Evolutionary conservation across 2,113 vertebrate species (phyloP), one percentile per base, ranked within the genome.

Genomic region (Sialia sialis): DNA sequence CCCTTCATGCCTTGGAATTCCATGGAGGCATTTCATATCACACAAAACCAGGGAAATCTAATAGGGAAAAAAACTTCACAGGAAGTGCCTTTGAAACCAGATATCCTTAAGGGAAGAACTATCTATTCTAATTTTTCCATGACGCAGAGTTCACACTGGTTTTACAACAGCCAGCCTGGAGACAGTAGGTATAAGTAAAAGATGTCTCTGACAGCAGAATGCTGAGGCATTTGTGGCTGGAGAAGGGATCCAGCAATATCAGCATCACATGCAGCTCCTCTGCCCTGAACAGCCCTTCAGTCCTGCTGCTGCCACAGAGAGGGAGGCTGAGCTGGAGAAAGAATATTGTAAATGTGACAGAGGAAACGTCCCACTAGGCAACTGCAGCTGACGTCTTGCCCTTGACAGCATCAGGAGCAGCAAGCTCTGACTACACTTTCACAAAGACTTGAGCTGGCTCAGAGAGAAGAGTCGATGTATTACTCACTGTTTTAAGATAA

Each of bases 261-360:
- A 46, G 38, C 23, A 69, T 16, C n/a, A 36, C 8, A 9, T 12
- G 21, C 23, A 91, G n/a, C 10, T 80, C 62, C 41, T 73, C 11
- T 10, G 5, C 43, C 6, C 56, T 46, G 39, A 83, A 5, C 10
- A 72, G 16, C 29, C 10, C 54, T 62, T 89, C 38, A 56, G n/a
- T n/a, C 17, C 54, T 76, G 39, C 63, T 73, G 63, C 36, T 85
- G 18, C 10, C 55, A 44, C 36, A 64, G 30, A 83, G 21, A 17
- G 8, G 2, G 5, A 87, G n/a, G 43, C 27, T 76, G 44, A 69
- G 55, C 5, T 74, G 51, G 18, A 70, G 29, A 77, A 59, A 7
- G 13, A n/a, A n/a, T n/a, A n/a, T 0, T 5, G n/a, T 29, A 74
- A 69, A n/a, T 13, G 11, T 0, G 2, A 30, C 20, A 36, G 55